Base-by-base conservation (phyloP, 35 echinoderm and acorn worm genomes). In the Ophiothrix spiculata region DNA sequence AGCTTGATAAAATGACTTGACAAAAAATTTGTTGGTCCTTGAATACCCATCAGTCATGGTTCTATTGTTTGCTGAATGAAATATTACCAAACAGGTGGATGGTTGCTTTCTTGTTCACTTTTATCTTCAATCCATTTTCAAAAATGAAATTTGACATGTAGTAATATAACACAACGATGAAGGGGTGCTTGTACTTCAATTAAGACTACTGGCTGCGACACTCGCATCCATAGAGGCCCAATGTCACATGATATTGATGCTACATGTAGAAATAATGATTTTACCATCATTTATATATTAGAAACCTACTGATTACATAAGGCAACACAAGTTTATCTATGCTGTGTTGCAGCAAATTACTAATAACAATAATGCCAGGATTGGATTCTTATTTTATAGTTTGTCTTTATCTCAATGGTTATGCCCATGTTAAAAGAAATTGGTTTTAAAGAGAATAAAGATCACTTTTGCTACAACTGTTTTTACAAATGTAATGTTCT, bases 11-110 rank as follows among this genome's bases (percentile, higher is more conserved):
- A n/a, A n/a, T n/a, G n/a, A n/a, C n/a, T 69, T 69, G 60, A 69
- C 60, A 69, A 69, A 69, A 69, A n/a, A n/a, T n/a, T n/a, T 69
- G 60, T 25, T 69, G 60, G 60, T 28, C 60, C 60, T 69, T 69
- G 60, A 69, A 6, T 15, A 69, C 60, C 23, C 8, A 69, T 69
- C 60, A 69, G 60, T 69, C 60, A 69, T 69, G 4, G 3, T 25
- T 6, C 60, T 69, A 15, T 69, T 69, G 60, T 69, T 69, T 1
- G 16, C 25, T 15, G 60, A 4, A 69, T 69, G 8, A 69, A 25
- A 69, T 69, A 69, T 69, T 2, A 69, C 25, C 60, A 69, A 69
- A 69, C 60, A 69, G 60, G 60, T 69, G 60, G 23, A 25, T n/a
- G 60, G 60, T 15, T 69, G 60, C 16, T 28, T 69, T 15, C 60